Conservation (phyloP, 2,113 vertebrate genomes). For the Calidris pugnax region DNA sequence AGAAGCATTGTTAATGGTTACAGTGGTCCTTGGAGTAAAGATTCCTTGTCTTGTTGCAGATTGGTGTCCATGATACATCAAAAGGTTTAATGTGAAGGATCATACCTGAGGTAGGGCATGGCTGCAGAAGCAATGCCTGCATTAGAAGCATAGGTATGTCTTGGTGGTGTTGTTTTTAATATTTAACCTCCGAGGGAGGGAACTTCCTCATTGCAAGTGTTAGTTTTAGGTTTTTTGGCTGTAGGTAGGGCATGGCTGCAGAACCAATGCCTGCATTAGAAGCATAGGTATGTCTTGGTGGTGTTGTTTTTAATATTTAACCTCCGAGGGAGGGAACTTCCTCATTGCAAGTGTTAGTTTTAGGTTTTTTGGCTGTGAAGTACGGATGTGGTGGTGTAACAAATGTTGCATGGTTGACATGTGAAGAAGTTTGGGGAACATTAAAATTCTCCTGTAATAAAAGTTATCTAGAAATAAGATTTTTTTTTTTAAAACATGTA, state of each 20-base stretch:
- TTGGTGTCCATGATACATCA: no score
- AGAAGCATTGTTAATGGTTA: no score
- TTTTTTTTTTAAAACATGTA: neutral
- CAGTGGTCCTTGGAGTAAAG: no score
- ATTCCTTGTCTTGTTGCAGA: no score
- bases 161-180: neutral
- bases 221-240: neutral
- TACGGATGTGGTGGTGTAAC: slow-evolving; percentile 20
- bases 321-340: slow-evolving; percentile 34
- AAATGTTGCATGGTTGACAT: neutral
- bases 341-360: neutral
- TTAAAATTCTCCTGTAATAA: neutral
- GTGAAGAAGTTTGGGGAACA: neutral
- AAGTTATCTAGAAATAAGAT: neutral
- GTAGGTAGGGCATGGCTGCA: no score
- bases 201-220: slow-evolving; percentile 23
- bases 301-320: neutral
- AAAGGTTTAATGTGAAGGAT: no score
- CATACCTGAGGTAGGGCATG: neutral
- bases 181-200: slow-evolving; percentile 4
- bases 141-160: neutral
- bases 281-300: neutral
- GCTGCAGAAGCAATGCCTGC: neutral
- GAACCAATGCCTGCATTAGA: neutral
- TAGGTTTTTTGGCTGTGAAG: neutral